phyloP scores from a whole-genome alignment of 2,797 vertebrate genomes.

The Acanthurus leucopareius region DNA sequence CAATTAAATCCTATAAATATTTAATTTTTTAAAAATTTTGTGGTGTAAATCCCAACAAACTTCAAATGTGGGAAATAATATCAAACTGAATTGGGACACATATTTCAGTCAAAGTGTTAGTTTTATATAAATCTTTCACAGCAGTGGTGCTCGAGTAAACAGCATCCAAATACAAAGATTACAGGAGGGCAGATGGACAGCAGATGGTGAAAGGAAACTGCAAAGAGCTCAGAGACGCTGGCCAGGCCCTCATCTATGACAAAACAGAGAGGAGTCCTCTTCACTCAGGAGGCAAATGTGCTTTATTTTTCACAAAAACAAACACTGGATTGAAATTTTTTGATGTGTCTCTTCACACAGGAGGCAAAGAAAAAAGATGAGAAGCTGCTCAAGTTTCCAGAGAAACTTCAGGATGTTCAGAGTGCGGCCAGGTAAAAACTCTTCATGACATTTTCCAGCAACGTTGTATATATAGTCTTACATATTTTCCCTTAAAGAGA shows the following conservation, averaged over 20 bases:
- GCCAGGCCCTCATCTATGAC: conserved; percentile 47
- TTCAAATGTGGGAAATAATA: not conserved
- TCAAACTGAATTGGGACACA: not conserved
- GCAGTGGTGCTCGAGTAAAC: conserved; percentile 19
- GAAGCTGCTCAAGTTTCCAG: conserved; percentile 92
- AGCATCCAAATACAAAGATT: conserved; percentile 9
- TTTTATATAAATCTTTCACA: conserved; percentile 27
- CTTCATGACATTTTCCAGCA: not conserved
- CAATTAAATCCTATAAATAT: conserved; percentile 14
- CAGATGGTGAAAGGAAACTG: conserved; percentile 70
- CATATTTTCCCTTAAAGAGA: not conserved
- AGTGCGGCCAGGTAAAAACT: conserved; percentile 91
- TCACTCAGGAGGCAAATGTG: not conserved
- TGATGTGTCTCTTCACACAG: conserved; percentile 74
- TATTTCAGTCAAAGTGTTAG: conserved; percentile 1
- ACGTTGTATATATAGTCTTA: not conserved
- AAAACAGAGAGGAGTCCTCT: conserved; percentile 9
- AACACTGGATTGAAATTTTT: not conserved
- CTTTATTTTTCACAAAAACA: not conserved
- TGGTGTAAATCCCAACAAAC: not conserved
- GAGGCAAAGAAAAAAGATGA: conserved; percentile 98
- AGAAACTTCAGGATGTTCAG: conserved; percentile 92
- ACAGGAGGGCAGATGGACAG: conserved; percentile 49
- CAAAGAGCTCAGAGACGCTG: conserved; percentile 39
- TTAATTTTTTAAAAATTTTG: not conserved